Evolutionary conservation across 2,888 invertebrate genomes (phyloP).

Genomic region (Stramonita haemastoma): DNA sequence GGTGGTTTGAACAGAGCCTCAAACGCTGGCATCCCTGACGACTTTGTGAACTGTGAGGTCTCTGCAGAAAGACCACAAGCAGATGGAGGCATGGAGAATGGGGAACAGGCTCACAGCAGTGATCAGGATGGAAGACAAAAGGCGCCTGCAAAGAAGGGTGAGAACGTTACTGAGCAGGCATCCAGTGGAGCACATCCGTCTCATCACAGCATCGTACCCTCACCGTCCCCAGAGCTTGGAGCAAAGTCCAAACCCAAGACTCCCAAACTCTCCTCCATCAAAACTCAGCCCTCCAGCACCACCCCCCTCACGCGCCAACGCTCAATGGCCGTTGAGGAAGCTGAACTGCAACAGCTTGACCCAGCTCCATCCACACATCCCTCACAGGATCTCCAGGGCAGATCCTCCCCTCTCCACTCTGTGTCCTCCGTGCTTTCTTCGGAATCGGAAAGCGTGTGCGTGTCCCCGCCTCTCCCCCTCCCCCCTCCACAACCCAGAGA

Average conservation of each 20-base stretch:
- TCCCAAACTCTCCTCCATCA: not conserved
- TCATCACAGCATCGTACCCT: not conserved
- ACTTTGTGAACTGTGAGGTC: not conserved
- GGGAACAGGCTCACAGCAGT: no score
- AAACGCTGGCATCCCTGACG: not conserved
- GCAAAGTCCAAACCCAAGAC: not conserved
- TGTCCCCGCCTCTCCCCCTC: not conserved
- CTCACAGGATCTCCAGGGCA: not conserved
- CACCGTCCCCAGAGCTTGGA: no score
- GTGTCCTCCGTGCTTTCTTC: slow-evolving; percentile 38
- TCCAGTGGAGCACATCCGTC: not conserved
- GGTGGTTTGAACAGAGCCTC: not conserved
- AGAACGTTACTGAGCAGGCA: not conserved
- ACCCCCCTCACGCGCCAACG: not conserved
- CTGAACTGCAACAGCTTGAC: slow-evolving; percentile 4
- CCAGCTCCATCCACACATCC: not conserved
- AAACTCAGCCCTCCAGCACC: not conserved
- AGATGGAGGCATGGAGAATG: not conserved
- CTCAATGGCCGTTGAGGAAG: slow-evolving; percentile 12
- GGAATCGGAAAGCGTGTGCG: slow-evolving; percentile 30
- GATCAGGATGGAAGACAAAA: not conserved
- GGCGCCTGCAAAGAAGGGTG: not conserved
- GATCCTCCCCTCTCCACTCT: not conserved
- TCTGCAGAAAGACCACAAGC: not conserved
- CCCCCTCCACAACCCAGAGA: not conserved